Evolutionary conservation across 1,140 invertebrate genomes (phyloP), one percentile per base, ranked within the genome.

Genomic region (Nymphalis io): DNA sequence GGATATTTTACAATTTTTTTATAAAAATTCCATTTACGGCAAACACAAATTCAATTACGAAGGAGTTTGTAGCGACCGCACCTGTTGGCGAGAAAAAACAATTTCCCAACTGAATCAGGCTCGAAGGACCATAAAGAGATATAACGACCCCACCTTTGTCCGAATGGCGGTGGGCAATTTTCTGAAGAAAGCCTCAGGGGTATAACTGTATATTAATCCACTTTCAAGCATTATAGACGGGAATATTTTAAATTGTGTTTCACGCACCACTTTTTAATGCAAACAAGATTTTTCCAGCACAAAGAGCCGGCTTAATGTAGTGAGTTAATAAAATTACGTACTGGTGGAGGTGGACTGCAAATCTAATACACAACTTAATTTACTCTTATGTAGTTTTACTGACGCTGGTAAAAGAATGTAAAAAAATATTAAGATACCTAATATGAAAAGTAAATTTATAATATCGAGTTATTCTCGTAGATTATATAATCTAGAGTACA

Each of bases 51-150:
- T 76, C 58, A 76, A 80, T 80, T 80, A 78, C 44, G 39, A 62
- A 68, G 72, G 68, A 74, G 44, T 62, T 53, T 53, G 61, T 53
- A 63, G 68, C 65, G 53, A 70, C 46, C 65, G 73, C 74, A 81
- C 79, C 76, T 79, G 79, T 75, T 73, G 71, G 57, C 21, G 60
- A 44, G 53, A 62, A 42, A 57, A 76, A 72, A 75, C 74, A 78
- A 75, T 76, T 75, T 80, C 51, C 64, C 39, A 65, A 69, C 59
- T 63, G 64, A 73, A 75, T 72, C 64, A 60, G 68, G 51, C 69
- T 69, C 68, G 60, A 71, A 72, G 60, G 74, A 73, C 62, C 77
- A 74, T 79, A 77, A 79, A 78, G 74, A 77, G 73, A 79, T 75
- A 73, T 74, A 75, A 74, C 48, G 46, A 33, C 33, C 53, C 63